Base-by-base conservation (phyloP, 1,140 invertebrate genomes). In the Saccostrea glomerata region DNA sequence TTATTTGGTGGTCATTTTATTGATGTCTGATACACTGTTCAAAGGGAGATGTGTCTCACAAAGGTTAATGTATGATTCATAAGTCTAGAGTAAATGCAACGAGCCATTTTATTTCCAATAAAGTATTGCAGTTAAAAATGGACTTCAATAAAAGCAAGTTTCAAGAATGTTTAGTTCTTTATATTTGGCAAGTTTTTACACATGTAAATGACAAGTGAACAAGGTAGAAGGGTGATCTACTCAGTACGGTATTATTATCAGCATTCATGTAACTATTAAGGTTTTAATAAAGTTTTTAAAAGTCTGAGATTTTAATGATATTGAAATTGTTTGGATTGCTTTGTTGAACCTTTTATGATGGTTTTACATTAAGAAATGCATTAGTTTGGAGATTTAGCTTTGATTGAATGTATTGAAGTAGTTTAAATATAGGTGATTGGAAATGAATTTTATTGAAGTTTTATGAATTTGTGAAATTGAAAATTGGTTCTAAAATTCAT, bases 41-140 rank as follows among this genome's bases (percentile, higher is more conserved):
- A 77, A 77, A 77, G 25, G 70, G 23, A 77, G 25, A 77, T 25
- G 25, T 77, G 70, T 5, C 70, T 77, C 70, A 25, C 23, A 77
- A 36, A 30, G 30, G 13, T 36, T 13, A 25, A 77, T 77, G 70
- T 77, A 77, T 77, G 30, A 77, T 63, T 63, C 58, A 63, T 20
- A 20, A 63, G 17, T 63, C 9, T 25, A 13, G 70, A 36, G 23
- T 15, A 36, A 15, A 77, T 36, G 70, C 70, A 77, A 77, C 70
- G 23, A 77, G 70, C 70, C 70, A 77, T 77, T 77, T 77, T 77
- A 77, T 77, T 77, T 77, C 70, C 70, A 77, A 30, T 77, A 40
- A 77, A 77, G 30, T 77, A 30, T 77, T 77, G 70, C 70, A 15
- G 15, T 30, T 13, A 77, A 77, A 77, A 30, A 30, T 77, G 70